Evolutionary conservation across 2,797 vertebrate species (phyloP), one percentile per base, ranked within the genome.

Genomic region (Myiotriccus ornatus): DNA sequence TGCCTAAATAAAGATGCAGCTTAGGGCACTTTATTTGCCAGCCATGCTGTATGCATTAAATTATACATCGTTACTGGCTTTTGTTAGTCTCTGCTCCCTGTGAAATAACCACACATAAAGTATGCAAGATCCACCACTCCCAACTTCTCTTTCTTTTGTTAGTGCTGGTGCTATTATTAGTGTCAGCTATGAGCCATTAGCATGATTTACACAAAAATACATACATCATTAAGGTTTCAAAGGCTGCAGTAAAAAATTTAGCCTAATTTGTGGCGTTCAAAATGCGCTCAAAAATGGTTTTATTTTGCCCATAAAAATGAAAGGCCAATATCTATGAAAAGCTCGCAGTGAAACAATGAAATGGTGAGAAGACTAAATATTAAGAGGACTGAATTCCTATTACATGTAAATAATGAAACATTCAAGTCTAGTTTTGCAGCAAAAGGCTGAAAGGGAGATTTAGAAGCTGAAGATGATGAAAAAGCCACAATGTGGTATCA

Each of bases 381-480:
- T 73, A 84, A 50, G 63, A 84, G 6, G 75, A 32, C n/a, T 41
- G 43, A 86, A 68, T 87, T 84, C 37, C 30, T 47, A 46, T 79
- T 64, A 77, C 14, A 52, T 9, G 47, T 69, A 91, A 91, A 91
- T 65, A 95, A 95, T 70, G 65, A 79, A 93, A 88, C 39, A 71
- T 57, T 92, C 65, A 69, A 91, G 87, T 47, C 62, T 20, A 28
- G 41, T 52, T 90, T 69, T 67, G 52, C 73, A 91, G 53, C 22
- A 91, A 49, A 80, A 75, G 44, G 25, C 47, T 86, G 69, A 89
- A 71, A 93, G 50, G 50, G 55, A 90, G 69, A 93, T 69, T 71
- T 63, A 55, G 37, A 92, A 88, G 60, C 56, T 71, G 62, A 78
- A 69, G 35, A 93, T 15, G 15, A 78, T 50, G 55, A 65, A 84